These are phyloP conservation scores for Zoanthus solanderi DNA, from an alignment of 92 coral and sea anemone species.

Conservation along the genomic window DNA sequence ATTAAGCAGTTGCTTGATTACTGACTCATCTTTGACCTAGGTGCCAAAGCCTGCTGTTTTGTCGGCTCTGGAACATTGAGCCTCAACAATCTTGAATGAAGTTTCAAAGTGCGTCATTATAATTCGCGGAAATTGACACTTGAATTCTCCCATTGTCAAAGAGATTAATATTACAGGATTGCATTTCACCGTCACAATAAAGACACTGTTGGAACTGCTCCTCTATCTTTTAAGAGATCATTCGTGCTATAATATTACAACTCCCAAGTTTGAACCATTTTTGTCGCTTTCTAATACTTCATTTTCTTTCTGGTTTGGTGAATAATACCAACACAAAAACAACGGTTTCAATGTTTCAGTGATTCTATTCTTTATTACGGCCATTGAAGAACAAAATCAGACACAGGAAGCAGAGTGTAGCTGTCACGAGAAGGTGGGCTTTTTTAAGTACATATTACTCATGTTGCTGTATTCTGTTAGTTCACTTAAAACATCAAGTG, in stretches of 20 bases:
- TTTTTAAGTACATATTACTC: neutral
- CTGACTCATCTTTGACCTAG: neutral
- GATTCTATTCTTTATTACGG: neutral
- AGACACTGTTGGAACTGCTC: neutral
- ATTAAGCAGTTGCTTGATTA: neutral
- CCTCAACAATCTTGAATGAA: neutral
- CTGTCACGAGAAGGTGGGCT: neutral
- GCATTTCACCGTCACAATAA: neutral
- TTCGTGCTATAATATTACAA: neutral
- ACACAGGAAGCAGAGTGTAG: neutral
- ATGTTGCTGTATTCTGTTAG: neutral
- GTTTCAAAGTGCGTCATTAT: conserved; percentile 4
- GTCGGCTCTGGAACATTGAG: neutral
- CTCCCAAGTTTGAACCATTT: neutral
- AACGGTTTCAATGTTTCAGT: too few relatives aligned
- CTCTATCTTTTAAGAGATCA: neutral
- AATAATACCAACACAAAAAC: too few relatives aligned
- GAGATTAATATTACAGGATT: neutral
- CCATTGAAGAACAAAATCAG: neutral
- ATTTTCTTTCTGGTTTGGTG: neutral
- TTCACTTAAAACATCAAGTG: neutral
- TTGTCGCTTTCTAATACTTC: neutral
- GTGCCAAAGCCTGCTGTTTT: neutral
- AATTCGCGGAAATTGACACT: neutral
- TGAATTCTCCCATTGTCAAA: neutral